These are phyloP conservation scores for Lithophane semibrunnea DNA, from an alignment of 2,888 invertebrate genomes.

Conservation along the genomic window DNA sequence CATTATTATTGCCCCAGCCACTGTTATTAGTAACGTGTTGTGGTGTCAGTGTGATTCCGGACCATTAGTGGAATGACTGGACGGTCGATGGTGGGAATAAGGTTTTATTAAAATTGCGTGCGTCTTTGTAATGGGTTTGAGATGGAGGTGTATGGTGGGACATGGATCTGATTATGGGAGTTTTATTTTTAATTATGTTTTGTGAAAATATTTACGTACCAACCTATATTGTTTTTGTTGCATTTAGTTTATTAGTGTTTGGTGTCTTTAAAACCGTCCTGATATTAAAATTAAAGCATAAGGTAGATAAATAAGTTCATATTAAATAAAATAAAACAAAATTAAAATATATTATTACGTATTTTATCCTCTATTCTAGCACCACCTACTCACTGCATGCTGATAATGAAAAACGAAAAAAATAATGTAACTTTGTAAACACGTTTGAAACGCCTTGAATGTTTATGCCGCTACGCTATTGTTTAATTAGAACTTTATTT, in stretches of 20 bases:
- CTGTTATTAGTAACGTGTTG: conserved; percentile 78
- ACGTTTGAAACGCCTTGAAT: not conserved
- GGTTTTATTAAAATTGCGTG: conserved; percentile 53
- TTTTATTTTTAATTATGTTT: conserved; percentile 15
- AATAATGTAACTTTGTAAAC: not conserved
- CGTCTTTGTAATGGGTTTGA: conserved; percentile 31
- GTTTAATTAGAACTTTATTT: not conserved
- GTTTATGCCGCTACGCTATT: no score
- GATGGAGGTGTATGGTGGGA: conserved; percentile 16
- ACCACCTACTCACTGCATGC: not conserved
- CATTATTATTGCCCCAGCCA: conserved; percentile 82
- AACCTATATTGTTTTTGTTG: not conserved
- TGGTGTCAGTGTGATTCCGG: conserved; percentile 52
- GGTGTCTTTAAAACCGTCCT: not conserved
- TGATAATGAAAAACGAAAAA: not conserved
- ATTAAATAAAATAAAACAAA: not conserved
- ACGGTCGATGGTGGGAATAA: conserved; percentile 34
- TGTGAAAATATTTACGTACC: not conserved
- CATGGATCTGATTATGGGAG: not conserved
- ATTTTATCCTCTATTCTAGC: no score
- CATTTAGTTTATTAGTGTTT: not conserved
- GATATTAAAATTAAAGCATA: not conserved
- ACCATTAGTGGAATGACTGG: conserved; percentile 56
- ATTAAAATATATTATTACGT: not conserved
- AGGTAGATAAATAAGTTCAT: not conserved